Evolutionary conservation across 2,113 vertebrate species (phyloP), one percentile per base, ranked within the genome.

Genomic region (Tachuris rubrigastra): DNA sequence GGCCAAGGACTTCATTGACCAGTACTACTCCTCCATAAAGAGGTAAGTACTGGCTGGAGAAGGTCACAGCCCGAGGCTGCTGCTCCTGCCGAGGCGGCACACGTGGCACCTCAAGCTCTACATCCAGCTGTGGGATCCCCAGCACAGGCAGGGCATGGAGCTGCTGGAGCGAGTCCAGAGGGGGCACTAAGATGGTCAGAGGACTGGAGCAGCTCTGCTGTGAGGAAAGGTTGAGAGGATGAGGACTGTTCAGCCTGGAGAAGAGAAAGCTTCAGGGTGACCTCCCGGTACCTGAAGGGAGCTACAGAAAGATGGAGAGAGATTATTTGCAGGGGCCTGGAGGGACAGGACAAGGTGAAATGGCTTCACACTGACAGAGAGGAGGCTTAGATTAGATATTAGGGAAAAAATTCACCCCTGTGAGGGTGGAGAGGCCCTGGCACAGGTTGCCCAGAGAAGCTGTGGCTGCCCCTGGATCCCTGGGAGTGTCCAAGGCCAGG

Each of bases 11-110:
- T 99, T 99, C 93, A 98, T 99, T 35, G 98, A 99, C 91, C 99
- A 99, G 96, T 99, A 99, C 96, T 99, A 99, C 96, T 98, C 99
- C 11, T 99, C 99, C 63, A 99, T 99, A 85, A 99, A 98, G 98
- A 99, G 99, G 99, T 96, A 97, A 97, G 97, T 49, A 10, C 25
- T 52, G 60, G 3, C 44, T 3, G 12, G 24, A 21, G 78, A 37
- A 63, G 18, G 56, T 41, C 2, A 0, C 67, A 44, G 77, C 16
- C 62, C 5, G 1, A 20, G 59, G 59, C 59, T 77, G 50, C 23
- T 87, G 49, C 41, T 58, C 20, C 3, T 8, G 30, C 63, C 1
- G 1, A 50, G 58, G 4, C 58, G 62, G 63, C 71, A 67, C 28
- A 5, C 1, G 1, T 4, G 20, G 15, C 69, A 53, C 62, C 59